phyloP scores from a whole-genome alignment of 2,797 vertebrate species.

The Lepus townsendii region DNA sequence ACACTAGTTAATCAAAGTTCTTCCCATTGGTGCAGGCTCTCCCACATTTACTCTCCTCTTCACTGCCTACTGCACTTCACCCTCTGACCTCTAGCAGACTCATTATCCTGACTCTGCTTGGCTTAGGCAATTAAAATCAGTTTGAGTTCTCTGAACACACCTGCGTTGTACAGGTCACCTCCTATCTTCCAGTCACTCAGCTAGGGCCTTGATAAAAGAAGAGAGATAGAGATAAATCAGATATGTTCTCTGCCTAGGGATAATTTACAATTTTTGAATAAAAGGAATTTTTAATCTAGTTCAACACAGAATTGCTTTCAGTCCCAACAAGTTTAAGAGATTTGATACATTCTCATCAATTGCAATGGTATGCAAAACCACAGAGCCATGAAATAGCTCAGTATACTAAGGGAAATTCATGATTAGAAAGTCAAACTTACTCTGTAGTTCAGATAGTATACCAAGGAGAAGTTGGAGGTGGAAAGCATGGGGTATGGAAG shows the following conservation, averaged over 20 bases:
- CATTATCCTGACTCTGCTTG: slow-evolving; percentile 48
- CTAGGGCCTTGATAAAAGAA: background rate
- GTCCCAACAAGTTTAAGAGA: background rate
- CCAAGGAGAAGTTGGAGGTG: slow-evolving; percentile 7
- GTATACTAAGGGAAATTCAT: background rate
- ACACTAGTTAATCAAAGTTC: slow-evolving; percentile 70
- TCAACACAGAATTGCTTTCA: slow-evolving; percentile 4
- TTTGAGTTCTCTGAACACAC: slow-evolving; percentile 15
- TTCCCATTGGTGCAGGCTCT: background rate
- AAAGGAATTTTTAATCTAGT: background rate
- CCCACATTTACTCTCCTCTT: background rate
- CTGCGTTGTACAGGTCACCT: background rate
- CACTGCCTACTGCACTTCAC: background rate
- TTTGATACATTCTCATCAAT: background rate
- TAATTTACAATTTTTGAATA: slow-evolving; percentile 40
- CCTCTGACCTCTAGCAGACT: background rate
- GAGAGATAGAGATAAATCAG: background rate
- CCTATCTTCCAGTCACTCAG: background rate
- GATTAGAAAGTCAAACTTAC: background rate
- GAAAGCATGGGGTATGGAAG: background rate
- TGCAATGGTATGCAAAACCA: background rate
- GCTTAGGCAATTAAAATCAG: background rate
- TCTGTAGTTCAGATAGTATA: background rate
- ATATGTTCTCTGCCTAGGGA: background rate
- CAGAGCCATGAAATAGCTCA: background rate